Evolutionary conservation across 2,797 vertebrate species (phyloP).

Genomic region (Pyrocephalus nanus): DNA sequence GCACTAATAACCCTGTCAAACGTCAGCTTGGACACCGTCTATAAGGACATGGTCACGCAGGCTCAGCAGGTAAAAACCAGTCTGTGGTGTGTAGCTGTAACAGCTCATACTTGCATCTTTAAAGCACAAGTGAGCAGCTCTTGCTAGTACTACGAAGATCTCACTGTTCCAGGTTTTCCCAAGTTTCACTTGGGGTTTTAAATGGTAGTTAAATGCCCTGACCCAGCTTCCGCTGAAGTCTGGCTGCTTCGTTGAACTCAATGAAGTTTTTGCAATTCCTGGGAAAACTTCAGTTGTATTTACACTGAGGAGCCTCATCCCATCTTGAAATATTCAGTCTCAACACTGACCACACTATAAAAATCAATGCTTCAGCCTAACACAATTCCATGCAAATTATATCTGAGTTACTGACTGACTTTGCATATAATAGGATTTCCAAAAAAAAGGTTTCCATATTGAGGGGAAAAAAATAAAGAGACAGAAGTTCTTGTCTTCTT

Average conservation of each 20-base stretch:
- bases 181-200: neutral
- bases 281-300: neutral
- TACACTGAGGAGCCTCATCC: neutral
- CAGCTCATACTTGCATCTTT: rapidly evolving
- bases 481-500: neutral
- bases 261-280: neutral
- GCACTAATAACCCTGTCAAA: slow-evolving; percentile 85
- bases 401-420: neutral
- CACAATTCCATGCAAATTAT: neutral
- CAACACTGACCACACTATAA: neutral
- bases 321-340: neutral
- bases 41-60: slow-evolving; percentile 95
- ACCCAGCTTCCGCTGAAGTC: neutral
- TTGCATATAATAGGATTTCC: neutral
- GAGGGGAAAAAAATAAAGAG: neutral
- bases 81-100: neutral
- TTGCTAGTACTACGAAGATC: neutral
- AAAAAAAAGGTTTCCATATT: neutral
- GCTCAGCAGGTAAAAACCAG: slow-evolving; percentile 85
- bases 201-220: neutral
- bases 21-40: slow-evolving; percentile 89
- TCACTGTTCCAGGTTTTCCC: neutral
- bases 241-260: neutral
- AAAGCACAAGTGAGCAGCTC: neutral
- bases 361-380: neutral